Base-by-base conservation (phyloP, 1,140 invertebrate genomes). In the Zaprionus taronus region DNA sequence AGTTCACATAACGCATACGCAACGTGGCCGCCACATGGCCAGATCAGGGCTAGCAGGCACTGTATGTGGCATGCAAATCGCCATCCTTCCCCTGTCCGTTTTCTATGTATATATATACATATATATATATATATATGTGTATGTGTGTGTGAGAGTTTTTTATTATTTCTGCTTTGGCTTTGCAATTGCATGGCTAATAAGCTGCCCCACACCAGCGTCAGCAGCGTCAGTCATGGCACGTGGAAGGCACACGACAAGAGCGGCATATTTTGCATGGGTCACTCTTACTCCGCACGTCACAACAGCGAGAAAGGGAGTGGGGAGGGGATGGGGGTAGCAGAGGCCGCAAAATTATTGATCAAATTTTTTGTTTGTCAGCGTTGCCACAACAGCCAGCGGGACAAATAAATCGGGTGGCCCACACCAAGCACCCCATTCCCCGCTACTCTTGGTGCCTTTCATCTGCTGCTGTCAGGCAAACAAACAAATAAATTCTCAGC, bases 121-220 rank as follows among this genome's bases (percentile, higher is more conserved):
- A 0, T 31, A 2, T 31, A 2, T 31, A 2, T 3, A 5, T 28
- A 6, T 31, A 1, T 31, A 51, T 56, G 49, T 31, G 7, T 31
- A 51, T 56, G 49, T 75, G 24, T 62, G 4, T 34, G 20, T 24
- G 36, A 26, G 14, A 11, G 60, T 49, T 22, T 57, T 57, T 72
- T 82, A 62, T 56, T 86, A 20, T 66, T 60, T 61, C 55, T 79
- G 49, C 58, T 72, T 75, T 86, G 74, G 69, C 17, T 77, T 63
- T 78, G 85, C 77, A 79, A 78, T 85, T 84, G 89, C 81, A 68
- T 63, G 85, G 81, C 84, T 89, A 87, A 87, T 87, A 87, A 87
- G 81, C 85, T 72, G 69, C 47, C 38, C 12, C 61, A 57, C 22
- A 57, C 22, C 36, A 87, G 81, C 85, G 72, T 57, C 47, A 24